Evolutionary conservation across 1,140 invertebrate species (phyloP), one percentile per base, ranked within the genome.

Genomic region (Lamellibrachia luymesi): DNA sequence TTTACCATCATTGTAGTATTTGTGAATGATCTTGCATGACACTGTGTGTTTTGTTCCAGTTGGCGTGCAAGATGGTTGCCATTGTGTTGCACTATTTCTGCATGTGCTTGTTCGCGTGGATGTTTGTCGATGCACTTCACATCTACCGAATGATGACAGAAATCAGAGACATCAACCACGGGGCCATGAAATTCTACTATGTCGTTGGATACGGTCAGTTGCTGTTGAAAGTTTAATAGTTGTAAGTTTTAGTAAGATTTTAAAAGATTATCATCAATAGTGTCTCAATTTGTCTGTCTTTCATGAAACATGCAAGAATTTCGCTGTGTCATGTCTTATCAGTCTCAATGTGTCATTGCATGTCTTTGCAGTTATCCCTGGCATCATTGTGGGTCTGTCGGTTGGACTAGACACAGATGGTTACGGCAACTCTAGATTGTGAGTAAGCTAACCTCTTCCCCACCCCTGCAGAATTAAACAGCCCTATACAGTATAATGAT

Each of bases 151-250:
- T 99, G 98, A 96, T 99, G 90, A 99, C 98, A 1, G 99, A 99
- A 96, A 98, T 99, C 97, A 97, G 98, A 13, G 98, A 99, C 95
- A 98, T 99, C 25, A 99, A 99, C 97, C 98, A 99, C 95, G 99
- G 98, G 0, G 98, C 98, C 64, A 98, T 99, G 97, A 97, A 98
- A 93, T 98, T 99, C 95, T 99, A 99, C 95, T 98, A 99, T 95
- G 98, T 98, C n/a, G 97, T 98, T 95, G 99, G 98, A 8, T 99
- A 99, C 95, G 98, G 98, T 95, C 91, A 93, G 95, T 93, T 17
- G 10, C 64, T 80, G 8, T 17, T 17, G 0, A 80, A 38, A 17
- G 64, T 80, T 80, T 17, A 27, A 13, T 89, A 17, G 49, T n/a
- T 52, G 51, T 64, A 22, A 50, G 64, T n/a, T 91, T 17, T 91